Percentiles rank a stretch among this genome's conserved stretches.
Evolutionary conservation across 2,797 vertebrate species (phyloP).

Genomic region (Melanotaenia trifasciata): DNA sequence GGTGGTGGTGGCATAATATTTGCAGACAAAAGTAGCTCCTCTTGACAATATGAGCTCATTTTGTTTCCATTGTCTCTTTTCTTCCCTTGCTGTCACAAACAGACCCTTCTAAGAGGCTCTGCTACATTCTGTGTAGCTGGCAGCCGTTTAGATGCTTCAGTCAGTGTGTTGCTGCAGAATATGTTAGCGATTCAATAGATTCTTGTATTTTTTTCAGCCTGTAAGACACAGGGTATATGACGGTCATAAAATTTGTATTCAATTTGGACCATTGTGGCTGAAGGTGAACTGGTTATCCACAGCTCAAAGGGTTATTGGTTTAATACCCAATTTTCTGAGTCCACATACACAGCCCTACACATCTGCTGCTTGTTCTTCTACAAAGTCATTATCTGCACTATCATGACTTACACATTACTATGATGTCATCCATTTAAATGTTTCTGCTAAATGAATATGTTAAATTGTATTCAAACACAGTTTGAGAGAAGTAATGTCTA

Average conservation of each 20-base stretch:
- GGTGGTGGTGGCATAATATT: background rate
- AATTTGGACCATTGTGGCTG: background rate
- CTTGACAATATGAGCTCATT: background rate
- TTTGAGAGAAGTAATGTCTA: background rate
- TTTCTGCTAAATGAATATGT: background rate
- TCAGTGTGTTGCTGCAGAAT: constrained; percentile 33
- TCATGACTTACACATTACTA: background rate
- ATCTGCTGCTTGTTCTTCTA: background rate
- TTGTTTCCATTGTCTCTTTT: constrained; percentile 5
- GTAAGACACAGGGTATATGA: background rate
- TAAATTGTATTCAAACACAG: background rate
- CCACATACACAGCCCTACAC: background rate
- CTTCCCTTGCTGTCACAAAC: background rate
- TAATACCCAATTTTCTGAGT: background rate
- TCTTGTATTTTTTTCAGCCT: background rate
- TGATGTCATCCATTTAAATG: background rate
- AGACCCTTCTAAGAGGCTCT: background rate
- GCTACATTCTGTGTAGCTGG: constrained; percentile 38
- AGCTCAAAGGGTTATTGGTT: background rate
- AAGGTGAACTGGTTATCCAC: background rate
- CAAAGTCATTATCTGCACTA: constrained; percentile 2
- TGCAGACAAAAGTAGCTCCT: background rate
- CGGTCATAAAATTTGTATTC: background rate
- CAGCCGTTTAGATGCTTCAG: constrained; percentile 31
- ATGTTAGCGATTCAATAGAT: constrained; percentile 13